Percentiles rank a stretch among this genome's conserved stretches.
Evolutionary conservation across 2,888 invertebrate genomes (phyloP).

Genomic region (Rhogogaster chlorosoma): DNA sequence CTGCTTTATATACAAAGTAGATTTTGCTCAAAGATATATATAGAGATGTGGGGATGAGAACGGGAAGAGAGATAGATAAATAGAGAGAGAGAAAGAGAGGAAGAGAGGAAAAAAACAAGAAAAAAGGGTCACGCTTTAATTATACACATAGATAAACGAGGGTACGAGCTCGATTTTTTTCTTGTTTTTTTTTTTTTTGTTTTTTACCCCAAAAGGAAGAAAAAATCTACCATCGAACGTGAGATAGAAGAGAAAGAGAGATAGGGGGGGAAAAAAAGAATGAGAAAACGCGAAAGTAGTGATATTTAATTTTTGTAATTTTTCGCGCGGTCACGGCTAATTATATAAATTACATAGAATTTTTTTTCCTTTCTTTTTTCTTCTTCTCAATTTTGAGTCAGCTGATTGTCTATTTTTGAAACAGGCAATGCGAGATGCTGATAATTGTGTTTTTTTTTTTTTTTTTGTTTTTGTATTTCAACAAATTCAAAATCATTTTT

Average conservation of each 20-base stretch:
- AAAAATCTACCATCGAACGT: not conserved
- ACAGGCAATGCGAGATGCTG: not conserved
- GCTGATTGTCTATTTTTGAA: not conserved
- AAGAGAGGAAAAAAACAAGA: not conserved
- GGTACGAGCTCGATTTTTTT: not conserved
- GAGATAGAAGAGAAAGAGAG: not conserved
- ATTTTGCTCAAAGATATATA: not conserved
- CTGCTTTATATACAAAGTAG: not conserved
- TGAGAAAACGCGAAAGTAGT: not conserved
- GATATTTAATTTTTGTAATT: conserved; percentile 30
- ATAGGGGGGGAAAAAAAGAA: not conserved
- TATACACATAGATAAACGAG: conserved; percentile 13
- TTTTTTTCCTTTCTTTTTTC: not conserved
- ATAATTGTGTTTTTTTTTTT: no score
- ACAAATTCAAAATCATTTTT: not conserved
- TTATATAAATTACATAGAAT: not conserved
- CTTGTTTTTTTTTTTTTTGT: not conserved
- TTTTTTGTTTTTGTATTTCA: no score
- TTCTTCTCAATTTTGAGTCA: not conserved
- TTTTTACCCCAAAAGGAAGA: not conserved
- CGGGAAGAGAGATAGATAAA: no score
- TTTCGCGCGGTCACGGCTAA: conserved; percentile 8
- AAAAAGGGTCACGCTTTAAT: not conserved
- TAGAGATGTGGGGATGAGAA: not conserved
- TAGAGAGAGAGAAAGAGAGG: no score